phyloP scores from a whole-genome alignment of 1,140 invertebrate species.

The Eubasilissa regina region DNA sequence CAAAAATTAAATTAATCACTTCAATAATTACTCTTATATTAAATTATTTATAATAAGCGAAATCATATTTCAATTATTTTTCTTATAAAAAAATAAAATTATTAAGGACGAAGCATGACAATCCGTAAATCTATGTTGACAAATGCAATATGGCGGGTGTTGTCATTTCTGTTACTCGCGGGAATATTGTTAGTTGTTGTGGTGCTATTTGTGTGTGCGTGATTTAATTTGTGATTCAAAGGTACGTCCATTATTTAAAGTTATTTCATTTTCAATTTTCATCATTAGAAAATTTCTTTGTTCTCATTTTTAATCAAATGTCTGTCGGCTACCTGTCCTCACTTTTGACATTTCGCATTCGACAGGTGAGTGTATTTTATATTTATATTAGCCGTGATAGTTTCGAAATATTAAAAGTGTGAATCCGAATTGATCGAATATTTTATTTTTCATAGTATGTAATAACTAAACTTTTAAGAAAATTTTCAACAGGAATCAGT shows the following conservation, averaged over 20 bases:
- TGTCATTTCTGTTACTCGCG: conserved; percentile 41
- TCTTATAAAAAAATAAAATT: background rate
- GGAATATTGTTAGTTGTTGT: conserved; percentile 36
- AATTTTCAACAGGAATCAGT: conserved; percentile 16
- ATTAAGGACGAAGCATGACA: background rate
- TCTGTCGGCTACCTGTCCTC: conserved; percentile 44
- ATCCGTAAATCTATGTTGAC: conserved; percentile 38
- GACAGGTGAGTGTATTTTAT: conserved; percentile 47
- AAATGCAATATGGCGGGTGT: conserved; percentile 53
- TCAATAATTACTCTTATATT: too few species aligned
- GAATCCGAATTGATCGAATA: background rate
- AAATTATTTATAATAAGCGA: too few species aligned
- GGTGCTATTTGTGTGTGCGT: conserved; percentile 20
- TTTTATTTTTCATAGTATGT: background rate
- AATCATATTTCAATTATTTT: too few species aligned
- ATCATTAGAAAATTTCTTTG: background rate
- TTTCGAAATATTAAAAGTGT: background rate
- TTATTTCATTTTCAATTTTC: background rate
- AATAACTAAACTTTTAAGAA: background rate
- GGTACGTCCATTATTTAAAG: conserved; percentile 5
- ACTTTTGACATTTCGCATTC: conserved; percentile 49
- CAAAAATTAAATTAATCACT: too few species aligned
- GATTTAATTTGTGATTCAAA: conserved; percentile 23
- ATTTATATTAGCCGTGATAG: conserved; percentile 18
- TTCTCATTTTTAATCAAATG: background rate